phyloP scores from a whole-genome alignment of 1,140 invertebrate genomes.

The Papilio machaon region DNA sequence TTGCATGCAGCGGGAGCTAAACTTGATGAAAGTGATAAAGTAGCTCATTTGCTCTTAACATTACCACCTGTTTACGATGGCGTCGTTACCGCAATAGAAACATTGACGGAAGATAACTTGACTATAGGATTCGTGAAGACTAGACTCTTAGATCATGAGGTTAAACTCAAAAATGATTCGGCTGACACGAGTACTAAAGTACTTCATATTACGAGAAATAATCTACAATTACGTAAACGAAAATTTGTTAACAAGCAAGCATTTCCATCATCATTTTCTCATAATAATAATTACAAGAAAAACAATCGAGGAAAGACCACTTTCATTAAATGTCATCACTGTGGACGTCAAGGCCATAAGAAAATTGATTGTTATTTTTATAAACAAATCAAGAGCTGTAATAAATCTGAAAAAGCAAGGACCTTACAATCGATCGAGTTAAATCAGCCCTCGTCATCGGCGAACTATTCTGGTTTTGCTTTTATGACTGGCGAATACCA shows the following conservation, averaged over 20 bases:
- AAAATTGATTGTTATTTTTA: constrained; percentile 53
- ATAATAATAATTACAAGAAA: background rate
- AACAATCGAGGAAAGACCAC: constrained; percentile 15
- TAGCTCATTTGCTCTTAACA: constrained; percentile 62
- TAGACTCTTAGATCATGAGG: constrained; percentile 69
- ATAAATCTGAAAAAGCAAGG: no score
- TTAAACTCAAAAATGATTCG: constrained; percentile 45
- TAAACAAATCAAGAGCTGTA: constrained; percentile 42
- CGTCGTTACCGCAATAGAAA: constrained; percentile 72
- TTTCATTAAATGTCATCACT: constrained; percentile 52
- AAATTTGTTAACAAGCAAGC: no score
- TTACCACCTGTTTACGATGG: constrained; percentile 63
- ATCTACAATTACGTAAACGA: no score
- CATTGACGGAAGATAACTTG: constrained; percentile 61
- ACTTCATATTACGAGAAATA: no score
- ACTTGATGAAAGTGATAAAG: constrained; percentile 60
- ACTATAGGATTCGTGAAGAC: constrained; percentile 69
- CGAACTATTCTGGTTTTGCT: no score
- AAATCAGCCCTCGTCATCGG: no score
- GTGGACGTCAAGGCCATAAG: constrained; percentile 51
- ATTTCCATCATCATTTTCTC: constrained; percentile 45
- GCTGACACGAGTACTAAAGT: no score
- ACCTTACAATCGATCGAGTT: no score
- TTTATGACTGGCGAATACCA: no score
- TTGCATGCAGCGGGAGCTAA: constrained; percentile 65